Evolutionary conservation across 2,888 invertebrate genomes (phyloP).

Genomic region (Diaprepes abbreviatus): DNA sequence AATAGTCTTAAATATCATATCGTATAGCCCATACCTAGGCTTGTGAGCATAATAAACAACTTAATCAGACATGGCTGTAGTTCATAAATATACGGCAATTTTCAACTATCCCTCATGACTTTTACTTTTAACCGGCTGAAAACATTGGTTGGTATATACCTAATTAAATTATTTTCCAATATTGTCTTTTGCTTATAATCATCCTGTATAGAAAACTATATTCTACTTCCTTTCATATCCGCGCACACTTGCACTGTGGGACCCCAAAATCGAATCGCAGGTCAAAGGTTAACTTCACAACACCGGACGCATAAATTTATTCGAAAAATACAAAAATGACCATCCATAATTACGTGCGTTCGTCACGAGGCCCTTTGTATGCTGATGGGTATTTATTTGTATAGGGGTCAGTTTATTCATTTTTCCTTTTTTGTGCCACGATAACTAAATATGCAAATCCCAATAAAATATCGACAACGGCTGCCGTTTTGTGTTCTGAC

Average conservation of each 20-base stretch:
- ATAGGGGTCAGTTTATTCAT: conserved; percentile 49
- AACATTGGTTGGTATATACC: too few species aligned
- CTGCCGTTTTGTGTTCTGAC: conserved; percentile 36
- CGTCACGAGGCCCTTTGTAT: conserved; percentile 44
- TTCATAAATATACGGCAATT: too few species aligned
- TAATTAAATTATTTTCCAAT: too few species aligned
- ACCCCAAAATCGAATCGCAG: conserved; percentile 18
- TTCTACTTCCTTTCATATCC: too few species aligned
- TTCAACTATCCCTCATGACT: too few species aligned
- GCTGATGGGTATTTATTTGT: conserved; percentile 49
- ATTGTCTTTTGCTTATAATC: too few species aligned
- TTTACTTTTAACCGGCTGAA: too few species aligned
- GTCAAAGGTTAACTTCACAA: conserved; percentile 48
- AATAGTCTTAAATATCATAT: too few species aligned
- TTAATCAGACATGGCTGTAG: too few species aligned
- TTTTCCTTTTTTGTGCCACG: conserved; percentile 42
- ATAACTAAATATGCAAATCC: conserved; percentile 49
- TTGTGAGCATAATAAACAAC: too few species aligned
- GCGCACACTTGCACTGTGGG: not conserved
- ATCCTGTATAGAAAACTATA: too few species aligned
- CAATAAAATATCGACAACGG: conserved; percentile 43
- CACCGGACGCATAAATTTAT: conserved; percentile 36
- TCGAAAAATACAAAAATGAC: conserved; percentile 49
- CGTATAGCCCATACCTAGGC: too few species aligned
- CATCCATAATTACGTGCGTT: conserved; percentile 39